Percentiles rank a stretch among this genome's conserved stretches.
phyloP scores from a whole-genome alignment of 2,888 invertebrate genomes.

The Harpalus rufipes region DNA sequence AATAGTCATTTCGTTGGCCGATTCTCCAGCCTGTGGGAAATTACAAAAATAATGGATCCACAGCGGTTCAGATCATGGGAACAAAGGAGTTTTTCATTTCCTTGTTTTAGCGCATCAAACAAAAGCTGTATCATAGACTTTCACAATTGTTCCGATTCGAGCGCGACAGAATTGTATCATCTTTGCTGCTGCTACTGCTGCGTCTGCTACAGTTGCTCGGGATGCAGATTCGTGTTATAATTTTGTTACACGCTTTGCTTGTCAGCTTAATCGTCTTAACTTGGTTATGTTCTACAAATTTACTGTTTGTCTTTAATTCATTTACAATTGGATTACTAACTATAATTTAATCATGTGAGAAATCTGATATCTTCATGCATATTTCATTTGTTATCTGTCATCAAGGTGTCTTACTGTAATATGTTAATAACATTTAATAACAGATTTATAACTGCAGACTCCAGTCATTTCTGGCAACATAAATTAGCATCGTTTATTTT shows the following conservation, averaged over 20 bases:
- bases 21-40: conserved; percentile 37
- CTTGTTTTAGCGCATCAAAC: conserved; percentile 48
- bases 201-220: neutral
- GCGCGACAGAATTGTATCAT: conserved; percentile 49
- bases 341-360: conserved; percentile 10
- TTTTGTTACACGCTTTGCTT: conserved; percentile 51
- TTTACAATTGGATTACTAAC: neutral
- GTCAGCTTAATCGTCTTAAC: conserved; percentile 33
- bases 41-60: conserved; percentile 57
- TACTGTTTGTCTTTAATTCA: conserved; percentile 39
- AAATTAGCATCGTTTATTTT: too few relatives aligned
- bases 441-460: too few relatives aligned
- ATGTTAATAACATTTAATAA: too few relatives aligned
- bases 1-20: conserved; percentile 42
- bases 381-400: neutral
- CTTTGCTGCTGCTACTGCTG: neutral
- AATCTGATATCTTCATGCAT: neutral
- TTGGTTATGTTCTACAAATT: conserved; percentile 46
- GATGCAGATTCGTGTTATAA: conserved; percentile 11
- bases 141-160: conserved; percentile 62
- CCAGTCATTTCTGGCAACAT: too few relatives aligned
- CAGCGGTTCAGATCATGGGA: conserved; percentile 52
- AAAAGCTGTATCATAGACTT: conserved; percentile 56
- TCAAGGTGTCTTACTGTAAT: neutral
- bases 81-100: conserved; percentile 56